Base-by-base conservation (phyloP, 1,140 invertebrate species). In the Drosophila lowei region DNA sequence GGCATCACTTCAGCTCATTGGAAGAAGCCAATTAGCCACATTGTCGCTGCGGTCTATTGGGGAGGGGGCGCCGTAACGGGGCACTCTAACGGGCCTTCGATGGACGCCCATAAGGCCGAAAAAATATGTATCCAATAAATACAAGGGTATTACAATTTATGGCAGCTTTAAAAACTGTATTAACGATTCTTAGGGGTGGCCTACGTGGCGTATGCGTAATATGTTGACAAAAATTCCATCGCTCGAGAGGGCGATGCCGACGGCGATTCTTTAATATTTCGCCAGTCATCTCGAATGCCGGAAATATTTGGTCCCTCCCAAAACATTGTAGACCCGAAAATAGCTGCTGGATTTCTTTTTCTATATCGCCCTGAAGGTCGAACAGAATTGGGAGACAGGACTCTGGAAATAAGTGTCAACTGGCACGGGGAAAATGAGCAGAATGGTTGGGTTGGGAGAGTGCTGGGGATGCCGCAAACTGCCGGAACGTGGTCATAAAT, bases 401-500 rank as follows among this genome's bases (percentile, higher is more conserved):
- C 71, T 60, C 13, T 38, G 9, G 57, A 73, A 73, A 73, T 73
- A 73, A 61, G 70, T 74, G 71, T 65, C 70, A 73, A 73, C 60
- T 57, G 59, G 41, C 53, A 73, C 65, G 59, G 64, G 58, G 50
- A 52, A 72, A 62, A 73, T 63, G 57, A 58, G 49, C 58, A 53
- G 38, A 46, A 30, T 59, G 42, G 42, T 21, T 21, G 56, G n/a
- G 56, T 7, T 13, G 5, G 21, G 0, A 34, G 53, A 9, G 66
- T 21, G 49, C 34, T 47, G 38, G 67, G 28, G 15, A 52, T 18
- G 70, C 68, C 70, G 8, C 68, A 72, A 72, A 72, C 55, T 63
- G 70, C 46, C 50, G 46, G 72, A 72, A 72, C 68, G 70, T 72
- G 70, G 68, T 68, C 70, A 72, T 72, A 72, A 72, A 72, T 72